Percentiles rank a stretch among this genome's conserved stretches.
Conservation (phyloP, 2,888 invertebrate genomes). For the Podotricha telesiphe region DNA sequence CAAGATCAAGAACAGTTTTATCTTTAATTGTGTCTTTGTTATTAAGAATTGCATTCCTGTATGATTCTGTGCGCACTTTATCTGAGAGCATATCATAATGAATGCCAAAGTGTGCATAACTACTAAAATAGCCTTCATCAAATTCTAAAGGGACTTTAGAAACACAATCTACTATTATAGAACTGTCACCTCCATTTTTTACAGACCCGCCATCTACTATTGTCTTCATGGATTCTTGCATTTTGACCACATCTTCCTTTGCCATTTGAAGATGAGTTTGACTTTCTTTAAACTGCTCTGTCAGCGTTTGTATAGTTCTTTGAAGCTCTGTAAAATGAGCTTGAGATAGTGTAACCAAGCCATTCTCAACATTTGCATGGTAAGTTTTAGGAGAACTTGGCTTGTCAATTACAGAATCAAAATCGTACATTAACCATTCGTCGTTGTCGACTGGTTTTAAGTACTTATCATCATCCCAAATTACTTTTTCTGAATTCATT, state of each 20-base stretch:
- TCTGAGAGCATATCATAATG: slow-evolving; percentile 98
- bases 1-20: slow-evolving; percentile 96
- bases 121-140: slow-evolving; percentile 91
- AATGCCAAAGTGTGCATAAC: slow-evolving; percentile 95
- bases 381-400: slow-evolving; percentile 73
- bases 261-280: slow-evolving; percentile 84
- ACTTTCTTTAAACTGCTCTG: slow-evolving; percentile 84
- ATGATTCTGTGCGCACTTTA: slow-evolving; percentile 92
- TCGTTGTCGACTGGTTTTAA: slow-evolving; percentile 91
- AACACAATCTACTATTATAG: slow-evolving; percentile 63
- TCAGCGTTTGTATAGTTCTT: slow-evolving; percentile 81
- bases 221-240: slow-evolving; percentile 84
- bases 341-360: slow-evolving; percentile 84
- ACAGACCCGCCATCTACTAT: slow-evolving; percentile 73
- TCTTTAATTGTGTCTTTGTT: slow-evolving; percentile 88
- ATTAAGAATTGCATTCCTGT: slow-evolving; percentile 91
- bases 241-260: slow-evolving; percentile 83
- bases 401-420: slow-evolving; percentile 70
- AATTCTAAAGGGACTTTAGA: slow-evolving; percentile 82
- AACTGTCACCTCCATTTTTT: slow-evolving; percentile 49
- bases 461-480: slow-evolving; percentile 91
- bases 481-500: slow-evolving; percentile 73
- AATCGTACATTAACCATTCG: slow-evolving; percentile 93
- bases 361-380: slow-evolving; percentile 85
- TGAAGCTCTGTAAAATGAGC: slow-evolving; percentile 85